These are phyloP conservation scores for Polymixis lichenea DNA, from an alignment of 2,888 invertebrate genomes.

Conservation along the genomic window DNA sequence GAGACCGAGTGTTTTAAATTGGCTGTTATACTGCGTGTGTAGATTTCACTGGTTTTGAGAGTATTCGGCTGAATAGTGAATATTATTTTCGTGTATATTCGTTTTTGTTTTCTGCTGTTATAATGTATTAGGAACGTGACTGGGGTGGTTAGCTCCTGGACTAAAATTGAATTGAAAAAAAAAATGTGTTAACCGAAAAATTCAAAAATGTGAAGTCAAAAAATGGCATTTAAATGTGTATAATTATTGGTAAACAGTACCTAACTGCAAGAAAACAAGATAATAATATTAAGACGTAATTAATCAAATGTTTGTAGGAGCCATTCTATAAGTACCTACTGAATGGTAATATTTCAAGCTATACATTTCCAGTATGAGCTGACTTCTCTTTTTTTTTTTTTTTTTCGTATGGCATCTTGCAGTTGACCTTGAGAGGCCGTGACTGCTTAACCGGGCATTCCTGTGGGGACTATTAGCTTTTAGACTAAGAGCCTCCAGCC, in stretches of 20 bases:
- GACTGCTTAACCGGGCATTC: no score
- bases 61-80: neutral
- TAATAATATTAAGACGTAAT: no score
- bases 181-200: neutral
- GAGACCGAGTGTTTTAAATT: slow-evolving; percentile 33
- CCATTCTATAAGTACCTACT: neutral
- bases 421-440: no score
- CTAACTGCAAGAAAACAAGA: neutral
- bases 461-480: no score
- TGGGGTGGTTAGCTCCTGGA: neutral
- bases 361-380: no score
- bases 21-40: neutral
- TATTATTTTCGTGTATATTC: neutral
- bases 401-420: no score
- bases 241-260: neutral
- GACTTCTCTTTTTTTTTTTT: no score
- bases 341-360: no score
- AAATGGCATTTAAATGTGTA: no score
- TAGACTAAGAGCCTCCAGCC: no score
- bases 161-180: no score
- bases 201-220: neutral
- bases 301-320: neutral
- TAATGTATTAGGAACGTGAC: neutral
- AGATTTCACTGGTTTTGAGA: neutral
- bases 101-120: neutral